A percentile compares a stretch with the other conserved stretches of the same genome.
Evolutionary conservation across 2,113 vertebrate genomes (phyloP).

Genomic region (Rhineura floridana): DNA sequence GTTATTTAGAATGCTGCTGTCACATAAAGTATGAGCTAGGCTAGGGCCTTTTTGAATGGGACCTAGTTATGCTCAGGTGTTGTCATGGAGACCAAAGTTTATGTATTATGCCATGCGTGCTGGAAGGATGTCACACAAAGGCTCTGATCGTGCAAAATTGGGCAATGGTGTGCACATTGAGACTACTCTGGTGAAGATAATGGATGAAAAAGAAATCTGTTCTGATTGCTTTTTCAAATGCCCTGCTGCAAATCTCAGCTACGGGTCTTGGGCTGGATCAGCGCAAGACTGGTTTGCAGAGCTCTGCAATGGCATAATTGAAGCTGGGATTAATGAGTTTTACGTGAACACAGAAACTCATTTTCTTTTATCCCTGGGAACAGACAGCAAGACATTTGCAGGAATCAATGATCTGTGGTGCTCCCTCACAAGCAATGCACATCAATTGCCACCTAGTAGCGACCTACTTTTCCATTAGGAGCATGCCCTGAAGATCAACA

Average conservation of each 20-base stretch:
- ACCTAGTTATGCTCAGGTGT: not conserved
- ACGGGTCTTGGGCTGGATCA: not conserved
- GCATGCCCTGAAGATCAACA: not conserved
- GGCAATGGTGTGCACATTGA: not conserved
- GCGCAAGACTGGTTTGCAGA: not conserved
- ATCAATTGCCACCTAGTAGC: not conserved
- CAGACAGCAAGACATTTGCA: not conserved
- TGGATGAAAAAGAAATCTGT: not conserved
- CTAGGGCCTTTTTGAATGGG: no score
- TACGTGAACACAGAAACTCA: not conserved
- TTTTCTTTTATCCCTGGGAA: not conserved
- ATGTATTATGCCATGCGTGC: not conserved
- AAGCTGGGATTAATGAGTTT: constrained; percentile 17
- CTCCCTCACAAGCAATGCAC: not conserved
- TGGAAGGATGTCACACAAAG: no score
- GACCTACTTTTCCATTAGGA: not conserved
- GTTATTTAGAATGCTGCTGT: not conserved
- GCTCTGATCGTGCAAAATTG: not conserved
- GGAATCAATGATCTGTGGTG: not conserved
- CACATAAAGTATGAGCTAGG: not conserved
- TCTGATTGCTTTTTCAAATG: not conserved
- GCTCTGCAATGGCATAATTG: not conserved
- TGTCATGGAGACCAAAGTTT: not conserved
- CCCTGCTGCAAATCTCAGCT: not conserved
- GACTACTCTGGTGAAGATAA: not conserved